Conservation (phyloP, 2,113 vertebrate genomes). For the Bucco capensis region DNA sequence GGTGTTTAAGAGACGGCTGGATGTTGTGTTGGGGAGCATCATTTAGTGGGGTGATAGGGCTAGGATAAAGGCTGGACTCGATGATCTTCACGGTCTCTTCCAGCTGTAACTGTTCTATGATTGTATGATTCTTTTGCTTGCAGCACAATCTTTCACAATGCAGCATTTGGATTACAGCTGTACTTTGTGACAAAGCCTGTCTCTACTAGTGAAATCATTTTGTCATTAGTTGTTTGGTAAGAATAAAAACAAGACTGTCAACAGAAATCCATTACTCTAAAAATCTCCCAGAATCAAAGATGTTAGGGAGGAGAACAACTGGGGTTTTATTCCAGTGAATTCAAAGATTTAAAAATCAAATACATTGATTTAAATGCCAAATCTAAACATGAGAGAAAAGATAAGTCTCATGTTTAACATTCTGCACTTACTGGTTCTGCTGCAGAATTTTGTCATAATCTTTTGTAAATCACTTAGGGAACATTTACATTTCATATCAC, state of each 20-base stretch:
- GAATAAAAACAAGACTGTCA: background rate
- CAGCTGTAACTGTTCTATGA: too few species aligned
- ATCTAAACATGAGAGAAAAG: background rate
- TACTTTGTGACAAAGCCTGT: background rate
- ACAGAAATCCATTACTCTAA: background rate
- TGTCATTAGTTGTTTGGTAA: background rate
- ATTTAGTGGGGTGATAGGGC: too few species aligned
- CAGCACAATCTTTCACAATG: background rate
- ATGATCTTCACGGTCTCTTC: too few species aligned
- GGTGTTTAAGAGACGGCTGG: too few species aligned
- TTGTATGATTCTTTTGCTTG: background rate
- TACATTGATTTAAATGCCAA: background rate
- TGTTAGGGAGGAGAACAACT: background rate
- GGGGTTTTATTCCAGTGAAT: background rate
- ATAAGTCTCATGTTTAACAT: background rate
- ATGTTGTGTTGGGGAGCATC: too few species aligned
- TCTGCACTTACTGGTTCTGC: background rate
- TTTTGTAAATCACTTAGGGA: background rate
- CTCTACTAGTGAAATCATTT: background rate
- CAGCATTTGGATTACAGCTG: background rate
- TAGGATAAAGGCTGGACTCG: too few species aligned
- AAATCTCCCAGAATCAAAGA: background rate
- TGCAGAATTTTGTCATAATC: background rate
- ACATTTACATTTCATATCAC: background rate
- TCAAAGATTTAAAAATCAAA: background rate